Conservation (phyloP, 2,888 invertebrate species). For the Poecilobothrus nobilitatus region DNA sequence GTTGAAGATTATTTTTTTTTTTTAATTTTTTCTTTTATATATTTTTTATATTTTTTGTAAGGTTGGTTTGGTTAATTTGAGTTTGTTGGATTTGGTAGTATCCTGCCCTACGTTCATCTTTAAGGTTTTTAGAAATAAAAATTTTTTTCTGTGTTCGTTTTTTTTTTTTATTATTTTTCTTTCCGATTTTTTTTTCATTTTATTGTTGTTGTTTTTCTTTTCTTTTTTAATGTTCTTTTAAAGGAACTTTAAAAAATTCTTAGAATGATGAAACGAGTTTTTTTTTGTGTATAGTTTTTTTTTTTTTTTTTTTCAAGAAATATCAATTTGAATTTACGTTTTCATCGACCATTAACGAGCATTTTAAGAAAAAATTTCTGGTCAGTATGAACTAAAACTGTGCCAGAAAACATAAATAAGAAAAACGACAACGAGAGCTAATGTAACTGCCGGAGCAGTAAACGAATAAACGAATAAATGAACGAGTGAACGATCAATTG, state of each 20-base stretch:
- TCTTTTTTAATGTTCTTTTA: conserved; percentile 1
- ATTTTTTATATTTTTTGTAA: neutral
- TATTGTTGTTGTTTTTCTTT: neutral
- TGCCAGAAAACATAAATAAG: conserved; percentile 6
- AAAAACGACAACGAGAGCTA: neutral
- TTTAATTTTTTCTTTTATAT: neutral
- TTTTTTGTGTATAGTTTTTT: neutral
- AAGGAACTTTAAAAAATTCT: conserved; percentile 6
- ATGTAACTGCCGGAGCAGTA: too few relatives aligned
- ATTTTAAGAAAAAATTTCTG: conserved; percentile 3
- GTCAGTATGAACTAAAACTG: conserved; percentile 6
- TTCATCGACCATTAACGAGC: conserved; percentile 6
- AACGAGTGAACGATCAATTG: too few relatives aligned
- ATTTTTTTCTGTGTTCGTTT: neutral
- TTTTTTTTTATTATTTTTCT: neutral
- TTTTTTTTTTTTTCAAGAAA: neutral
- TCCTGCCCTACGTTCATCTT: conserved; percentile 6
- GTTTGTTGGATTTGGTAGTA: neutral
- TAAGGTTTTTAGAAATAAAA: neutral
- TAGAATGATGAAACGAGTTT: conserved; percentile 5
- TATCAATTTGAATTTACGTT: conserved; percentile 6
- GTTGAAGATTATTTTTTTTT: neutral
- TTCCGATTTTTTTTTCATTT: too few relatives aligned
- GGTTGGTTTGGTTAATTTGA: neutral
- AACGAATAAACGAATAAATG: too few relatives aligned